Conservation (phyloP, 2,113 vertebrate species). For the Scortum barcoo region DNA sequence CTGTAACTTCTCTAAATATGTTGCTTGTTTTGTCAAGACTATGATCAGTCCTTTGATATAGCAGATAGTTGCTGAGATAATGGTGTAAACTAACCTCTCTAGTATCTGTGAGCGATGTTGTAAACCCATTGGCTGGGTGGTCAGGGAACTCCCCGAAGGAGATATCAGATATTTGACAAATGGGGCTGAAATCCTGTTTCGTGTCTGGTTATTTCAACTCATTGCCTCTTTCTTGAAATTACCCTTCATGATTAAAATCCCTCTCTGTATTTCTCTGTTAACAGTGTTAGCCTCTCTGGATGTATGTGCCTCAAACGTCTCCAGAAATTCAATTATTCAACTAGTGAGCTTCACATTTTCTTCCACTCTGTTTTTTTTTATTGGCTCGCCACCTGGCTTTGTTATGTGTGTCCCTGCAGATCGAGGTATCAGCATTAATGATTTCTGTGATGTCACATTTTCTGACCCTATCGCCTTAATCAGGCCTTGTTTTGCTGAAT, state of each 20-base stretch:
- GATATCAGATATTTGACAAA: constrained; percentile 55
- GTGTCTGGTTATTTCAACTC: constrained; percentile 43
- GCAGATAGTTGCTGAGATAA: constrained; percentile 25
- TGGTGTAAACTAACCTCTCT: constrained; percentile 39
- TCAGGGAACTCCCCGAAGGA: constrained; percentile 60
- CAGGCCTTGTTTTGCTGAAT: neutral
- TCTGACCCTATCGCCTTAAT: neutral
- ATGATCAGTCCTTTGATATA: constrained; percentile 38
- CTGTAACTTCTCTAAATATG: constrained; percentile 47
- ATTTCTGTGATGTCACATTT: constrained; percentile 10
- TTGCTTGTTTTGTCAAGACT: constrained; percentile 27
- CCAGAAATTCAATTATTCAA: neutral
- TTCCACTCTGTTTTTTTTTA: neutral
- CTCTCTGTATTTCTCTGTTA: neutral
- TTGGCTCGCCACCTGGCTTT: neutral
- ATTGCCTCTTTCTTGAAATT: constrained; percentile 10
- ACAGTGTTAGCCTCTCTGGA: neutral
- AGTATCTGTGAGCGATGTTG: constrained; percentile 10
- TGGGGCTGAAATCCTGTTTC: constrained; percentile 21
- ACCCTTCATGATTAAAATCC: neutral
- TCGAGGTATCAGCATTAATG: constrained; percentile 13
- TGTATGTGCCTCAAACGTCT: neutral
- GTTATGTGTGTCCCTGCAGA: constrained; percentile 12
- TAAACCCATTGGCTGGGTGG: constrained; percentile 60
- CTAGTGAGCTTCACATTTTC: neutral